phyloP scores from a whole-genome alignment of 2,888 invertebrate genomes.

The Oscheius sp. region DNA sequence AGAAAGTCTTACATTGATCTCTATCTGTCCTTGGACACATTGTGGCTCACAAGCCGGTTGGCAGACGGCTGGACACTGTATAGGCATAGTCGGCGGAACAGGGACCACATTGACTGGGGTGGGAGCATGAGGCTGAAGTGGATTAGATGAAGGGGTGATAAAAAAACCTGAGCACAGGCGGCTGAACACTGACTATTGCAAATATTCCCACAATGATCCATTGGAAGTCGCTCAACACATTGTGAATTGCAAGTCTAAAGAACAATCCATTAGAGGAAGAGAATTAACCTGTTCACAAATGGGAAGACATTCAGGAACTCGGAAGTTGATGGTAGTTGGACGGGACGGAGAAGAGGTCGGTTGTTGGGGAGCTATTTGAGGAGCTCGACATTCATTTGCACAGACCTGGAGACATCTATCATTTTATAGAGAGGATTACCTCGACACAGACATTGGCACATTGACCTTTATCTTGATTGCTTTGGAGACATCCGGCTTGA shows the following conservation, averaged over 20 bases:
- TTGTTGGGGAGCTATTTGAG: constrained; percentile 17
- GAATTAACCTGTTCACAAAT: constrained; percentile 45
- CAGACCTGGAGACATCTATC: constrained; percentile 33
- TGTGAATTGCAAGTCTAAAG: constrained; percentile 48
- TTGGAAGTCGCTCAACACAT: constrained; percentile 50
- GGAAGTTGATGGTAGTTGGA: constrained; percentile 46
- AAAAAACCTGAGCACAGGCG: constrained; percentile 34
- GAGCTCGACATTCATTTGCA: constrained; percentile 40
- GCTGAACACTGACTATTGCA: constrained; percentile 42
- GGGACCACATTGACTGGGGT: constrained; percentile 25
- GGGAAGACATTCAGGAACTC: constrained; percentile 51
- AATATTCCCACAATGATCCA: constrained; percentile 50
- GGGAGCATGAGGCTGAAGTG: constrained; percentile 27
- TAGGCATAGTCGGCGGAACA: constrained; percentile 19
- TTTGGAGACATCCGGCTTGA: constrained; percentile 45
- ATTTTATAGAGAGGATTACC: constrained; percentile 11
- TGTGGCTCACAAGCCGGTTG: constrained; percentile 45
- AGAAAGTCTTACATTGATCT: constrained; percentile 29
- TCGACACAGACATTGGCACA: constrained; percentile 46
- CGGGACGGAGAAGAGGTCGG: not conserved
- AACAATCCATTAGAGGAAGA: not conserved
- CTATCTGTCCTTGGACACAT: constrained; percentile 34
- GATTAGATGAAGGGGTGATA: not conserved
- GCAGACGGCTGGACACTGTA: constrained; percentile 29
- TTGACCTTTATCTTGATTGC: constrained; percentile 38